Conservation (phyloP, 2,797 vertebrate species). For the Enteromius trimaculatus region DNA sequence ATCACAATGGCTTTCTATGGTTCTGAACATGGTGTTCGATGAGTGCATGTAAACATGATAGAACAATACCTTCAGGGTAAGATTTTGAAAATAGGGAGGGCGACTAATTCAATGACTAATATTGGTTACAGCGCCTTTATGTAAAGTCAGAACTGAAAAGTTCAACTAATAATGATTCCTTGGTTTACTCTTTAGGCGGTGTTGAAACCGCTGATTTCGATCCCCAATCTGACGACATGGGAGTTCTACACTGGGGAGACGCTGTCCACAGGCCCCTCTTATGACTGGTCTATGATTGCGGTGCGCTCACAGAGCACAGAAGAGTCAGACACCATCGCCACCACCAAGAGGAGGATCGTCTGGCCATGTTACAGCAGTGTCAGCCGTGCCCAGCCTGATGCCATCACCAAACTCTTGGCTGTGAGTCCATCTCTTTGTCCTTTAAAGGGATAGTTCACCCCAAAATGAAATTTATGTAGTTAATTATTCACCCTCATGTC, state of each 20-base stretch:
- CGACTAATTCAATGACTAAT: neutral
- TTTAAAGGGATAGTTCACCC: neutral
- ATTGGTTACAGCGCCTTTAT: neutral
- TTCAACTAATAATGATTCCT: neutral
- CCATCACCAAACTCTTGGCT: slow-evolving; percentile 89
- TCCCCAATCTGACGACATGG: slow-evolving; percentile 92
- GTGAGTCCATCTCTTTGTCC: slow-evolving; percentile 75
- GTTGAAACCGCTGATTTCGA: slow-evolving; percentile 86
- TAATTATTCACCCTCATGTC: no score
- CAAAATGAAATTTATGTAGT: no score
- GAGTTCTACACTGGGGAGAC: slow-evolving; percentile 95
- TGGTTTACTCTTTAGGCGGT: slow-evolving; percentile 71
- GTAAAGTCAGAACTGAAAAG: neutral
- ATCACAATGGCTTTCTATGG: neutral
- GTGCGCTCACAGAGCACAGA: slow-evolving; percentile 75
- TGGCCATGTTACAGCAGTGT: slow-evolving; percentile 96
- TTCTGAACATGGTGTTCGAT: neutral
- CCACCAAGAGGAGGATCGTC: slow-evolving; percentile 89
- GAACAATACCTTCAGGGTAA: neutral
- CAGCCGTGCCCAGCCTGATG: slow-evolving; percentile 86
- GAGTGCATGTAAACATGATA: neutral
- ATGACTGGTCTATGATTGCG: slow-evolving; percentile 88
- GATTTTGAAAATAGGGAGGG: neutral
- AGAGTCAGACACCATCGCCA: slow-evolving; percentile 78
- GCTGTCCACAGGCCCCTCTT: slow-evolving; percentile 90